Evolutionary conservation across 2,797 vertebrate species (phyloP).

Genomic region (Smutsia temminckii): DNA sequence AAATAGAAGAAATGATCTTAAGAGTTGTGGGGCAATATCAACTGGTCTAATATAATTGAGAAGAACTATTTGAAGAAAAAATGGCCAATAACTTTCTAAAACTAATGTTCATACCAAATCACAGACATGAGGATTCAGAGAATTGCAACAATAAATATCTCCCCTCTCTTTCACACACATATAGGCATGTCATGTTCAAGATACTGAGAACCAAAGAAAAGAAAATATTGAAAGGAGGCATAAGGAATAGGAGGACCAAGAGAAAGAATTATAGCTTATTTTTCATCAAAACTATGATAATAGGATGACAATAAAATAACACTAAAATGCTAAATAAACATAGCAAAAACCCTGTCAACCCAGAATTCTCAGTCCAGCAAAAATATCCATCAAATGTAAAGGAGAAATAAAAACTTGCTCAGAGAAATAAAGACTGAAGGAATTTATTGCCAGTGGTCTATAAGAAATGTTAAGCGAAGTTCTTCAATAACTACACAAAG

Average conservation of each 20-base stretch:
- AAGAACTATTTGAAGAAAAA: background rate
- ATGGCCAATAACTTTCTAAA: background rate
- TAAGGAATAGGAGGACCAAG: background rate
- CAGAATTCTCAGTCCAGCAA: background rate
- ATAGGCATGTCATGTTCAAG: background rate
- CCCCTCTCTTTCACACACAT: fast-evolving
- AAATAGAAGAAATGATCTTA: background rate
- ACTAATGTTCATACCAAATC: background rate
- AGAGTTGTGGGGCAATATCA: background rate
- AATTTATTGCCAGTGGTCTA: background rate
- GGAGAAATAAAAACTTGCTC: background rate
- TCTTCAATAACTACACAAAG: background rate
- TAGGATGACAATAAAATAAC: background rate
- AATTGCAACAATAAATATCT: background rate
- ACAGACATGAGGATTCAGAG: background rate
- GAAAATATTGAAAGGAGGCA: background rate
- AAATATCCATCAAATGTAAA: background rate
- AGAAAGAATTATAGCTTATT: background rate
- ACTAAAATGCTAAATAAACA: background rate
- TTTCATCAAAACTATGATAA: background rate
- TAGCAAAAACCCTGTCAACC: background rate
- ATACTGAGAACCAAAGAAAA: background rate
- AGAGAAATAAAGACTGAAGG: background rate
- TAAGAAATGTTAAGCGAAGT: background rate
- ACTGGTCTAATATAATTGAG: background rate